These are phyloP conservation scores for Wasmannia auropunctata DNA, from an alignment of 1,140 invertebrate species.

Conservation along the genomic window DNA sequence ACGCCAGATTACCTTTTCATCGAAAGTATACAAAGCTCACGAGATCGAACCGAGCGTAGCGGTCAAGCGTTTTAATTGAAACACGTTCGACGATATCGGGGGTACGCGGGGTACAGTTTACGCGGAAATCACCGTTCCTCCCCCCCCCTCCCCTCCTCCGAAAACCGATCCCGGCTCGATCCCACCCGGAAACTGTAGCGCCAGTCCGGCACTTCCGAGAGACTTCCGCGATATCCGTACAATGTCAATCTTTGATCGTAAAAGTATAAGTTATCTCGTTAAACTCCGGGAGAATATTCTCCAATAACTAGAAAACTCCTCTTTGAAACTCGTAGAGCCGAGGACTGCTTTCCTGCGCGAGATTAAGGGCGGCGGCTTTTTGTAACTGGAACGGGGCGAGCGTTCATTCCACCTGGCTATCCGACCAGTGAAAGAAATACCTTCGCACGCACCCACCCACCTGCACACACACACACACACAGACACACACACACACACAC, in stretches of 20 bases:
- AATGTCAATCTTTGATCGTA: slow-evolving; percentile 66
- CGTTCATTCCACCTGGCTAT: slow-evolving; percentile 54
- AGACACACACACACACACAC: not conserved
- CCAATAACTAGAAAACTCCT: slow-evolving; percentile 66
- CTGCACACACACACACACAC: not conserved
- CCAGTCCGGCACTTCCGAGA: slow-evolving; percentile 33
- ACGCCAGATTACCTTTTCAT: slow-evolving; percentile 12
- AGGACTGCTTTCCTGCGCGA: slow-evolving; percentile 20
- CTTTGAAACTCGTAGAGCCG: slow-evolving; percentile 34
- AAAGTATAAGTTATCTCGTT: slow-evolving; percentile 71
- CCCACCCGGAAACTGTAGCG: slow-evolving; percentile 9
- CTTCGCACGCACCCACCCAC: not conserved
- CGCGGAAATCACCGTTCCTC: slow-evolving; percentile 6
- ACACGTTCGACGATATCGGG: slow-evolving; percentile 29
- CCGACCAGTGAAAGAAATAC: slow-evolving; percentile 66
- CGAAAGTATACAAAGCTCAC: not conserved
- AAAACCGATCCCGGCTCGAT: slow-evolving; percentile 20
- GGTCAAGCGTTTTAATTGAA: slow-evolving; percentile 51
- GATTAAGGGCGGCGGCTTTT: slow-evolving; percentile 68
- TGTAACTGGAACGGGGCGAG: slow-evolving; percentile 49
- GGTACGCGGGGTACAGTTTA: slow-evolving; percentile 6
- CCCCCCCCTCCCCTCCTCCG: too few species aligned
- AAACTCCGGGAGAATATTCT: slow-evolving; percentile 61
- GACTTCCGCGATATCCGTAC: slow-evolving; percentile 46
- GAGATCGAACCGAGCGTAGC: not conserved